phyloP scores from a whole-genome alignment of 2,797 vertebrate genomes.

The Neostethus bicornis region DNA sequence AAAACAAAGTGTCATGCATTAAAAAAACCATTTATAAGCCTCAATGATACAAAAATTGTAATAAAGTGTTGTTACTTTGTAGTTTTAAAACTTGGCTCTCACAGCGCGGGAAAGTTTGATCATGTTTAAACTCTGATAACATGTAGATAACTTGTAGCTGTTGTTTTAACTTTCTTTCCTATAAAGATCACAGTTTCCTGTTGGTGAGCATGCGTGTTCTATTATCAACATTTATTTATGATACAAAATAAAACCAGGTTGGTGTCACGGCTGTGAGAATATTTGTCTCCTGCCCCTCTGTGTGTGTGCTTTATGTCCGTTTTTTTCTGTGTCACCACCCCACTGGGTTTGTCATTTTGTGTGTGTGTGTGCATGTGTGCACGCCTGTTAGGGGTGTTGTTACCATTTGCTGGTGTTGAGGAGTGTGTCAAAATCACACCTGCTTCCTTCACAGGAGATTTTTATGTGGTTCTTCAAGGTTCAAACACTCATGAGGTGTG shows the following conservation, averaged over 20 bases:
- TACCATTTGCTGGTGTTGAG: conserved; percentile 30
- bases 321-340: conserved; percentile 3
- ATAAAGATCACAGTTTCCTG: too few species aligned
- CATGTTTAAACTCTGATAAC: not conserved
- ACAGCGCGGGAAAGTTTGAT: not conserved
- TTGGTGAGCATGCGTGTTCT: not conserved
- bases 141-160: not conserved
- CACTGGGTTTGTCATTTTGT: conserved; percentile 19
- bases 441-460: conserved; percentile 43
- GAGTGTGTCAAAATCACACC: conserved; percentile 52
- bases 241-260: not conserved
- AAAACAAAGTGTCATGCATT: conserved; percentile 13
- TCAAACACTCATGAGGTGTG: not conserved
- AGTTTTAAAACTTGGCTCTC: not conserved
- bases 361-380: conserved; percentile 4
- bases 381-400: conserved; percentile 12
- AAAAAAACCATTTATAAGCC: not conserved
- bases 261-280: not conserved
- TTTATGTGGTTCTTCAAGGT: conserved; percentile 5
- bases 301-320: not conserved
- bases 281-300: too few species aligned
- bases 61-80: too few species aligned
- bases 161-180: not conserved
- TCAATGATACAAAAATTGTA: not conserved
- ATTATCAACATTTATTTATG: not conserved